These are phyloP conservation scores for Ips typographus DNA, from an alignment of 1,140 invertebrate species.

Conservation along the genomic window DNA sequence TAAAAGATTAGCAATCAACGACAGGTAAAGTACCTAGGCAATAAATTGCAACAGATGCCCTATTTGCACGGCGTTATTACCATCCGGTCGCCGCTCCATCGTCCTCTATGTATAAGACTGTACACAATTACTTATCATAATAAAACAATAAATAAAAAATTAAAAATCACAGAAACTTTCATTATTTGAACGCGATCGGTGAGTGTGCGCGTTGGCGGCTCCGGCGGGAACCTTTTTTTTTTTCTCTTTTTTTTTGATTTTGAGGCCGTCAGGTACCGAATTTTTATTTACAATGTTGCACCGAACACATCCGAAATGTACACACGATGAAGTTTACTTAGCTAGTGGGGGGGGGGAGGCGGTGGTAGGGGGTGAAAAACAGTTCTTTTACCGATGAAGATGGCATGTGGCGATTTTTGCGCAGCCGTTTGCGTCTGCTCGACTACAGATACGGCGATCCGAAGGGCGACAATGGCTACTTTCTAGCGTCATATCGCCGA, in stretches of 20 bases:
- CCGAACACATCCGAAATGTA: constrained; percentile 37
- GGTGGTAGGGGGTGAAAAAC: constrained; percentile 18
- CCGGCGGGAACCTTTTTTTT: neutral
- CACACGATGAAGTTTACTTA: constrained; percentile 19
- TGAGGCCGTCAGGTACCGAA: constrained; percentile 45
- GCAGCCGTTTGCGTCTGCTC: constrained; percentile 7
- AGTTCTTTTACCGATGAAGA: constrained; percentile 35
- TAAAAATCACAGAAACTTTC: constrained; percentile 39
- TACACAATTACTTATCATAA: neutral
- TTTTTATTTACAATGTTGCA: constrained; percentile 23
- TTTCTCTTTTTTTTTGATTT: constrained; percentile 8
- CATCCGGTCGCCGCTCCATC: no score
- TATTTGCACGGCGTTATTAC: no score
- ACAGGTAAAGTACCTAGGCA: no score
- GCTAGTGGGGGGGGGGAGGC: constrained; percentile 14
- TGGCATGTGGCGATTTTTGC: constrained; percentile 23
- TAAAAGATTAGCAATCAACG: no score
- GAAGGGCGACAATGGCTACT: constrained; percentile 51
- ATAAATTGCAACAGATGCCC: no score
- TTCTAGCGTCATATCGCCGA: constrained; percentile 42
- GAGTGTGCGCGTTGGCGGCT: constrained; percentile 18
- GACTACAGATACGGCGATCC: constrained; percentile 49
- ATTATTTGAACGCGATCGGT: neutral
- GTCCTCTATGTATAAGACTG: no score
- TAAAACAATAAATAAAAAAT: constrained; percentile 32